A percentile compares a stretch with the other conserved stretches of the same genome.
Evolutionary conservation across 2,113 vertebrate species (phyloP).

Genomic region (Myxocyprinus asiaticus): DNA sequence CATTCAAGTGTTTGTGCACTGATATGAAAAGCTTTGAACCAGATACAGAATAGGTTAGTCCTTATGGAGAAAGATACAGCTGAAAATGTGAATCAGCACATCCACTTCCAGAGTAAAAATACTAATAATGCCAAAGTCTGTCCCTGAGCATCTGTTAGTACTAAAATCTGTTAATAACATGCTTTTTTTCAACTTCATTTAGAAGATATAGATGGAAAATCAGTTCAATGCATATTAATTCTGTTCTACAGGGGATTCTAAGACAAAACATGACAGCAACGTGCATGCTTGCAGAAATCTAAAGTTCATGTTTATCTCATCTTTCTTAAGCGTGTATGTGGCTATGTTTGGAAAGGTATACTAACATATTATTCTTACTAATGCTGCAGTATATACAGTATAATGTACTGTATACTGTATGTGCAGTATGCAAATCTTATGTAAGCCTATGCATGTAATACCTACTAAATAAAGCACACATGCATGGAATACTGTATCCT

Average conservation of each 20-base stretch:
- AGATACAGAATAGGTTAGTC: background rate
- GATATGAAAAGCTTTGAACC: background rate
- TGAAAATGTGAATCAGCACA: background rate
- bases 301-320: background rate
- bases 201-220: background rate
- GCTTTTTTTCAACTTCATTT: background rate
- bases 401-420: no score
- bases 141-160: background rate
- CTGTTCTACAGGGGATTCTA: background rate
- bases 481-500: no score
- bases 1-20: background rate
- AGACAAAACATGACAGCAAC: background rate
- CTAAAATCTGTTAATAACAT: background rate
- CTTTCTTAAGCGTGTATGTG: background rate
- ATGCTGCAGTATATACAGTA: no score
- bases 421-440: no score
- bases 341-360: no score
- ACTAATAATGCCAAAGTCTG: background rate
- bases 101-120: no score
- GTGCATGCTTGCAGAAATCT: background rate
- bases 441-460: no score
- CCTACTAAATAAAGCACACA: no score
- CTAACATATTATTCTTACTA: no score
- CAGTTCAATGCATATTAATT: background rate
- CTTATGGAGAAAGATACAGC: background rate